Conservation (phyloP, 2,113 vertebrate genomes). For the Dasyprocta punctata region DNA sequence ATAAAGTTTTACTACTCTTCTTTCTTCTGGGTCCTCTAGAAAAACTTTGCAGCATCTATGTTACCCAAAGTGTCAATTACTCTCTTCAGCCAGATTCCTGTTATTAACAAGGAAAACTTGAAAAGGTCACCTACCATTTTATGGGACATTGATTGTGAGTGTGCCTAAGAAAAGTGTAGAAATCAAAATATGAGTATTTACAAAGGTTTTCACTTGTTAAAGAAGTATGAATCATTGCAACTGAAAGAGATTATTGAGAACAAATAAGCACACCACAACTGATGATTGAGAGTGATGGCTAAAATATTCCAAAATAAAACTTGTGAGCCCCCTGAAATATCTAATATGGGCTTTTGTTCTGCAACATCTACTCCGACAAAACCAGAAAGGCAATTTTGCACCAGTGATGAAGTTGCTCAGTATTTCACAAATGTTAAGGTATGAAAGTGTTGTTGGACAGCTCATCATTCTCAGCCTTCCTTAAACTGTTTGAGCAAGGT, state of each 20-base stretch:
- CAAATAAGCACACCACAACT: not conserved
- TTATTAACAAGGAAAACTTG: conserved; percentile 37
- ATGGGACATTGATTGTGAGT: conserved; percentile 23
- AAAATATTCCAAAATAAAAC: not conserved
- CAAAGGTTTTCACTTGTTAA: not conserved
- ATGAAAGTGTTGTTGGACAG: not conserved
- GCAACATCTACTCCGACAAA: not conserved
- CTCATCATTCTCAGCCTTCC: not conserved
- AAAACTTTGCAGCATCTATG: not conserved
- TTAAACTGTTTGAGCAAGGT: not conserved
- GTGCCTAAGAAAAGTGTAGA: not conserved
- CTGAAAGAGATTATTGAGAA: conserved; percentile 19
- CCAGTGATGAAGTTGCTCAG: not conserved
- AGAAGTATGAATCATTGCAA: conserved; percentile 27
- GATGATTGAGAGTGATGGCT: not conserved
- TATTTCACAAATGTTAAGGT: not conserved
- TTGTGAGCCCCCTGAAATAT: not conserved
- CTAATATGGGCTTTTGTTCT: not conserved
- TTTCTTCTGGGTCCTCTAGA: not conserved
- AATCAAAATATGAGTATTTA: not conserved
- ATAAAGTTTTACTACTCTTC: conserved; percentile 16
- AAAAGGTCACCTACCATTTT: not conserved
- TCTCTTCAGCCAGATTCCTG: not conserved
- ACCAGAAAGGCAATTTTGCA: not conserved
- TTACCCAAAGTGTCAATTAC: conserved; percentile 23